Conservation (phyloP, 2,797 vertebrate species). For the Choloepus didactylus region DNA sequence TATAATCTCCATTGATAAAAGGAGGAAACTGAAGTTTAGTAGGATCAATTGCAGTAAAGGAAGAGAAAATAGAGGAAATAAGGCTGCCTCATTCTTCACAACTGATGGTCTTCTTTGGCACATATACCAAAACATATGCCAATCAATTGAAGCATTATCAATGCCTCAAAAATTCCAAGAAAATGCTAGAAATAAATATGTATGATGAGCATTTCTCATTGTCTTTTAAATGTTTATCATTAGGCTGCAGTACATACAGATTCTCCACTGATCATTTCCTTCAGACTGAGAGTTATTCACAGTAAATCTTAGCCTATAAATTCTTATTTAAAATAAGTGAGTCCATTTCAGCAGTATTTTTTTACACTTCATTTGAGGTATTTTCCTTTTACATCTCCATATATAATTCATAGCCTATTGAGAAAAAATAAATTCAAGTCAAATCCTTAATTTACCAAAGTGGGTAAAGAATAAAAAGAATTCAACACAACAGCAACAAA, state of each 20-base stretch:
- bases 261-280: background rate
- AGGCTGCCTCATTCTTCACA: background rate
- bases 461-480: conserved; percentile 2
- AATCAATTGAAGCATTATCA: background rate
- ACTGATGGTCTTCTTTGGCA: background rate
- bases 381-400: background rate
- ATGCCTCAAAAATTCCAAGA: background rate
- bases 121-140: background rate
- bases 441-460: conserved; percentile 29
- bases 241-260: background rate
- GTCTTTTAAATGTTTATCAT: background rate
- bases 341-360: background rate
- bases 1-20: background rate
- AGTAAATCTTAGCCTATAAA: background rate
- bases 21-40: background rate
- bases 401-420: background rate
- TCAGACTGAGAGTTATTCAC: background rate
- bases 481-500: conserved; percentile 28
- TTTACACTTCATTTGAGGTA: background rate
- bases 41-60: background rate
- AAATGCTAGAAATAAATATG: background rate
- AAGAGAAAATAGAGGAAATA: background rate
- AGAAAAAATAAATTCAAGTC: background rate
- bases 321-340: conserved; percentile 38
- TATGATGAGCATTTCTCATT: background rate